Base-by-base conservation (phyloP, 2,888 invertebrate genomes). In the Acanthacorydalis orientalis region DNA sequence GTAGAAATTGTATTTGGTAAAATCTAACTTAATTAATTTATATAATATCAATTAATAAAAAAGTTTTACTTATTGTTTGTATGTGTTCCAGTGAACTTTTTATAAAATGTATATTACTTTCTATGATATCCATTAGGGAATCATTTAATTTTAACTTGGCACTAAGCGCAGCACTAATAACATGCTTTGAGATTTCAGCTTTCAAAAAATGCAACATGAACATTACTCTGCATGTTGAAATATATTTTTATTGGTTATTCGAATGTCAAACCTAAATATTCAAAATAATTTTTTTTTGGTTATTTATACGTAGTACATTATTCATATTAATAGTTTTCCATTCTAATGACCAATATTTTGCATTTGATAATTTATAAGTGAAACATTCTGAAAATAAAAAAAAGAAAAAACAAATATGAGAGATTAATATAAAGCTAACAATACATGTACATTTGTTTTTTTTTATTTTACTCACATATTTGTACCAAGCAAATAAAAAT, bases 111-210 rank as follows among this genome's bases (percentile, higher is more conserved):
- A 44, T 44, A 31, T 44, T 44, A 44, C 44, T 44, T 44, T 23
- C 23, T 23, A 14, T 44, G 31, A 34, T 23, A 44, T 44, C 44
- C 44, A 15, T 44, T 44, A 44, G 44, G 44, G 44, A 44, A 34
- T 44, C 44, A 44, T 31, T 40, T 23, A 15, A 34, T 32, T 44
- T 44, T 12, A 45, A 42, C 34, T 47, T 47, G 47, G 47, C 47
- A 47, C 47, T 47, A 14, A 42, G 37, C 47, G 42, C 47, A 47
- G 42, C 47, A 47, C 47, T 31, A 10, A 37, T 31, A 38, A 42
- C 41, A 32, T 47, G 42, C 42, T 42, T 47, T 47, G n/a, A 33
- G 14, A 47, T 34, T 39, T 42, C 37, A 38, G 38, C 38, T 38
- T 45, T 33, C 15, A 45, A 38, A 32, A 16, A 31, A 37, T 45